A percentile compares a stretch with the other conserved stretches of the same genome.
phyloP scores from a whole-genome alignment of 2,888 invertebrate genomes.

The Trypoxylon attenuatum region DNA sequence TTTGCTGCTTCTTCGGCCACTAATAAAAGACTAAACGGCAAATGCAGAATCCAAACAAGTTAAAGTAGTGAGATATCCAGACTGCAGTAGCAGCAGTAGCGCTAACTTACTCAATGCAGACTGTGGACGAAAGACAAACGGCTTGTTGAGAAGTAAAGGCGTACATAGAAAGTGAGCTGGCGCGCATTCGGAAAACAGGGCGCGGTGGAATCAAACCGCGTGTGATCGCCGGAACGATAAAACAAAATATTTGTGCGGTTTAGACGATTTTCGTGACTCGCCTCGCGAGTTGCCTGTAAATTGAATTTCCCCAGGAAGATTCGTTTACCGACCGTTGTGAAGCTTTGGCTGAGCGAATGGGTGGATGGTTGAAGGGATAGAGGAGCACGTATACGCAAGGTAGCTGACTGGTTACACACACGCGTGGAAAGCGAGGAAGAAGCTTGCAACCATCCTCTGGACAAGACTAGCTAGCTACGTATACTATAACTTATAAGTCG shows the following conservation, averaged over 20 bases:
- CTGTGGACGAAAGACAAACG: slow-evolving; percentile 9
- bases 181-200: slow-evolving; percentile 32
- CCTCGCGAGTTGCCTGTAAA: slow-evolving; percentile 45
- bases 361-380: not conserved
- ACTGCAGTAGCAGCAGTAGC: too few species aligned
- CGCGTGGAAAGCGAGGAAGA: not conserved
- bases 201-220: slow-evolving; percentile 25
- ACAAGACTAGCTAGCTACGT: too few species aligned
- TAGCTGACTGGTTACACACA: not conserved
- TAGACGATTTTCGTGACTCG: slow-evolving; percentile 56
- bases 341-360: slow-evolving; percentile 8
- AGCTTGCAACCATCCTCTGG: too few species aligned
- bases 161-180: slow-evolving; percentile 26
- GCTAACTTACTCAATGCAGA: too few species aligned
- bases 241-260: slow-evolving; percentile 55
- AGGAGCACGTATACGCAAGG: not conserved
- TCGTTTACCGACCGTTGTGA: slow-evolving; percentile 43
- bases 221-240: slow-evolving; percentile 36
- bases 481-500: slow-evolving; percentile 46
- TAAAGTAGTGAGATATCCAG: too few species aligned
- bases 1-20: too few species aligned
- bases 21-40: too few species aligned
- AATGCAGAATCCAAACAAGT: too few species aligned
- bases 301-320: slow-evolving; percentile 53
- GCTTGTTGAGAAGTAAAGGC: not conserved